These are phyloP conservation scores for Apogon hyalosoma DNA, from an alignment of 2,797 vertebrate genomes.

Conservation along the genomic window DNA sequence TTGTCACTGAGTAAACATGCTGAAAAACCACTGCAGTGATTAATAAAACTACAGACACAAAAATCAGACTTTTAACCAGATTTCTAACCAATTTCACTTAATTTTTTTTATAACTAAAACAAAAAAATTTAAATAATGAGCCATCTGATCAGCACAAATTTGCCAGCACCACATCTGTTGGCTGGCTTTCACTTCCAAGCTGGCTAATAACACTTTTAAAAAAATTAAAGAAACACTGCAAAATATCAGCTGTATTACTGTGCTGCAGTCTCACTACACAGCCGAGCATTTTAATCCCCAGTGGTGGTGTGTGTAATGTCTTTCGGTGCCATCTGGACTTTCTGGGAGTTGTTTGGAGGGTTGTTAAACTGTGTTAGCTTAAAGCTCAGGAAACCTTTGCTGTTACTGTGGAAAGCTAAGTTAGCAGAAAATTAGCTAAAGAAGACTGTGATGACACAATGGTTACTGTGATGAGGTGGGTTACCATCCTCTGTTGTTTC, in stretches of 20 bases:
- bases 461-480: slow-evolving; percentile 15
- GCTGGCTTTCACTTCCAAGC: slow-evolving; percentile 3
- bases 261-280: neutral
- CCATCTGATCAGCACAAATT: neutral
- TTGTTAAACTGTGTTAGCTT: slow-evolving; percentile 23
- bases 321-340: neutral
- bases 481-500: slow-evolving; percentile 12
- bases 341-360: neutral
- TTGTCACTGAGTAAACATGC: no score
- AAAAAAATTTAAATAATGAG: slow-evolving; percentile 1
- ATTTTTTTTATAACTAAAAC: neutral
- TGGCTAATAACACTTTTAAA: slow-evolving; percentile 18
- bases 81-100: neutral
- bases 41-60: no score
- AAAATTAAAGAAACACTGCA: slow-evolving; percentile 37
- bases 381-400: slow-evolving; percentile 16
- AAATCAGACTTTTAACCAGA: neutral
- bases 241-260: slow-evolving; percentile 3
- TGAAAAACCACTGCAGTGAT: neutral
- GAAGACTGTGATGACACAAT: slow-evolving; percentile 20
- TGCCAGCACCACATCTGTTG: neutral
- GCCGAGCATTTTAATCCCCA: neutral
- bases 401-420: slow-evolving; percentile 25
- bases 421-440: slow-evolving; percentile 14
- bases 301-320: slow-evolving; percentile 16